phyloP scores from a whole-genome alignment of 1,140 invertebrate genomes.

The Pentalonia nigronervosa region DNA sequence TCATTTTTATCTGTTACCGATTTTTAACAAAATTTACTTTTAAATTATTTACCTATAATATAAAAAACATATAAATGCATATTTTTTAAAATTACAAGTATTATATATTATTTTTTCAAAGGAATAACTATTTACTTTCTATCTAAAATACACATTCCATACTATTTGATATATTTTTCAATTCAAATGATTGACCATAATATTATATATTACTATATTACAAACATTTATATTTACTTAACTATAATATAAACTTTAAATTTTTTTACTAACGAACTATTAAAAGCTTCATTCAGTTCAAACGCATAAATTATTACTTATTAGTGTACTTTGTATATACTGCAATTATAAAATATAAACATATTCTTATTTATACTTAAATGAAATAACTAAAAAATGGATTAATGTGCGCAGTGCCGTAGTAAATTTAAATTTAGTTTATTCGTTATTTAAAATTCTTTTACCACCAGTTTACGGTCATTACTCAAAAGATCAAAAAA shows the following conservation, averaged over 20 bases:
- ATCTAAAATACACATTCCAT: not conserved
- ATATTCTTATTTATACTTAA: not conserved
- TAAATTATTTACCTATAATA: not conserved
- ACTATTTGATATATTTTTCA: slow-evolving; percentile 2
- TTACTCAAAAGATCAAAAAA: slow-evolving; percentile 19
- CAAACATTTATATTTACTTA: not conserved
- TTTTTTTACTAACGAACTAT: not conserved
- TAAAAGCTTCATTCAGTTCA: not conserved
- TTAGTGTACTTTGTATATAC: not conserved
- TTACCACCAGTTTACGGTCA: not conserved
- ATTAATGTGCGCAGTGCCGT: not conserved
- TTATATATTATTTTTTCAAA: not conserved
- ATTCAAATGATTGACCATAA: not conserved
- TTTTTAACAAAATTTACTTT: not conserved
- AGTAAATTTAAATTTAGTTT: not conserved
- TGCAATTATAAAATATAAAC: not conserved
- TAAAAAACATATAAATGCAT: not conserved
- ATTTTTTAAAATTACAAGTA: not conserved
- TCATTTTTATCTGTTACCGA: not conserved
- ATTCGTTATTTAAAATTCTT: slow-evolving; percentile 10
- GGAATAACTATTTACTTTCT: not conserved
- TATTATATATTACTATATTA: not conserved
- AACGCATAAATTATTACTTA: not conserved
- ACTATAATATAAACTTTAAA: not conserved
- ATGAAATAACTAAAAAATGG: not conserved